Evolutionary conservation across 2,113 vertebrate species (phyloP).

Genomic region (Ailuropoda melanoleuca): DNA sequence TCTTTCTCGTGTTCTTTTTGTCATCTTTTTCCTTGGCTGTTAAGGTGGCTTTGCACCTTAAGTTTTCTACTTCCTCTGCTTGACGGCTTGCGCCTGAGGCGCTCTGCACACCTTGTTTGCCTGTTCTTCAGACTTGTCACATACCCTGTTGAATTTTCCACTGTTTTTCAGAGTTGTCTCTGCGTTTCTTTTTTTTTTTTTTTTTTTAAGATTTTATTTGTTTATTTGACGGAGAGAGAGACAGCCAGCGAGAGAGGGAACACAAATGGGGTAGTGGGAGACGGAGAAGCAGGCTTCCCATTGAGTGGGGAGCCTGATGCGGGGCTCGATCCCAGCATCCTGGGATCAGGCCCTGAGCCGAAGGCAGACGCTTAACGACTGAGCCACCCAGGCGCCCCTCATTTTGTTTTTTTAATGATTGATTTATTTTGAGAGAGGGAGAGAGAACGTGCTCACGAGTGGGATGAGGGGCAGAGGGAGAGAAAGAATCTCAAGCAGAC

Average conservation of each 20-base stretch:
- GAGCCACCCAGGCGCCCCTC: not conserved
- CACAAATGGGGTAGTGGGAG: too few species aligned
- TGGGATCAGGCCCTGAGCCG: too few species aligned
- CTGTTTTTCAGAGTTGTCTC: not conserved
- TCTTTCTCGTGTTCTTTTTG: not conserved
- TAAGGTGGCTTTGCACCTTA: not conserved
- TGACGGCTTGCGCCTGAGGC: not conserved
- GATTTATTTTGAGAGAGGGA: not conserved
- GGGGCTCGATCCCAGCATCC: too few species aligned
- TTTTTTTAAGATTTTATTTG: too few species aligned
- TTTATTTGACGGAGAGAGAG: too few species aligned
- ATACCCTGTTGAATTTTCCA: not conserved
- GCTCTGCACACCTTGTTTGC: not conserved
- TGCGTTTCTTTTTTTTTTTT: not conserved
- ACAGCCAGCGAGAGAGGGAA: too few species aligned
- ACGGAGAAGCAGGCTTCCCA: too few species aligned
- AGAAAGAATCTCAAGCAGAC: not conserved
- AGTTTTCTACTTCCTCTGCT: not conserved
- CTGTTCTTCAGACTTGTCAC: not conserved
- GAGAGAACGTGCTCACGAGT: not conserved
- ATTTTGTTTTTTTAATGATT: not conserved
- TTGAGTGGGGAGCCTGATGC: too few species aligned
- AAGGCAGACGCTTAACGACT: too few species aligned
- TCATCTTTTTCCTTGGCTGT: not conserved
- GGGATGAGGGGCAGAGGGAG: not conserved